A percentile compares a stretch with the other conserved stretches of the same genome.
Evolutionary conservation across 2,113 vertebrate genomes (phyloP).

Genomic region (Bombycilla garrulus): DNA sequence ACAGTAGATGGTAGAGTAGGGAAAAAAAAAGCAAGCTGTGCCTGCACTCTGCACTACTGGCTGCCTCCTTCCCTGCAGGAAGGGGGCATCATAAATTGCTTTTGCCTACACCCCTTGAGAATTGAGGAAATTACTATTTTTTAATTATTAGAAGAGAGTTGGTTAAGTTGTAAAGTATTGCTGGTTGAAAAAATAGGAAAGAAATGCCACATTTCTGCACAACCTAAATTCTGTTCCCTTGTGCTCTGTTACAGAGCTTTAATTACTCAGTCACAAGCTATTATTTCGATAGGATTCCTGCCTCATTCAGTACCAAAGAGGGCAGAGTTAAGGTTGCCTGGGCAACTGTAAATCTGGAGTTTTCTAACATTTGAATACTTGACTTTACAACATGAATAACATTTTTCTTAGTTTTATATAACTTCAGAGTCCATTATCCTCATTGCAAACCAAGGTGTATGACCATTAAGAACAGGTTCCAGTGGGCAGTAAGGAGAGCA

Average conservation of each 20-base stretch:
- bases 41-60: neutral
- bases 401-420: slow-evolving; percentile 24
- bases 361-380: slow-evolving; percentile 30
- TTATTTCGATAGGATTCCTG: slow-evolving; percentile 16
- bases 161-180: neutral
- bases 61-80: neutral
- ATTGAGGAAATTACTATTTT: neutral
- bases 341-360: slow-evolving; percentile 44
- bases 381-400: neutral
- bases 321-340: slow-evolving; percentile 53
- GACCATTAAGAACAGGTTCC: neutral
- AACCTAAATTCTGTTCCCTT: neutral
- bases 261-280: slow-evolving; percentile 38
- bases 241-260: slow-evolving; percentile 26
- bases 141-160: neutral
- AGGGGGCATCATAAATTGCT: neutral
- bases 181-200: neutral
- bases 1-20: neutral
- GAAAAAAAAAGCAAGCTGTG: neutral
- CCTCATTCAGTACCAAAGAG: slow-evolving; percentile 32
- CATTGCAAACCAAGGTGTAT: neutral
- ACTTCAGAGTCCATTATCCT: neutral
- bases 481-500: neutral
- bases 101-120: neutral
- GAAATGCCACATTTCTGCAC: neutral